phyloP scores from a whole-genome alignment of 2,113 vertebrate species.

The Elephantulus edwardii region DNA sequence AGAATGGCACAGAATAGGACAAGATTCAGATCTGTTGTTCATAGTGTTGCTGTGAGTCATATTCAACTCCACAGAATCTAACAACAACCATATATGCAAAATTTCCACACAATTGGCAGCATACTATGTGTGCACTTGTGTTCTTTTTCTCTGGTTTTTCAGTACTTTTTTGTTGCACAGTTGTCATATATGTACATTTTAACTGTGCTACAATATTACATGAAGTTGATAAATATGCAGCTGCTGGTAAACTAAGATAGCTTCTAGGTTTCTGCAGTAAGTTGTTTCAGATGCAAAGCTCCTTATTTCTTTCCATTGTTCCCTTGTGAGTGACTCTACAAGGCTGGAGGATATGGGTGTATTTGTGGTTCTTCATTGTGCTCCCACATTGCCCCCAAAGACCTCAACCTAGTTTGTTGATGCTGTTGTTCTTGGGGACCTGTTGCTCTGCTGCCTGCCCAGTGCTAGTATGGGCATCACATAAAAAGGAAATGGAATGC shows the following conservation, averaged over 20 bases:
- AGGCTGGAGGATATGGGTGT: background rate
- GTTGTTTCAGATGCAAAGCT: background rate
- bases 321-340: background rate
- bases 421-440: no score
- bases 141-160: constrained; percentile 23
- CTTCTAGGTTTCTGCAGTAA: background rate
- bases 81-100: background rate
- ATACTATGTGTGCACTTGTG: background rate
- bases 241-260: background rate
- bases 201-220: background rate
- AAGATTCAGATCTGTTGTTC: no score
- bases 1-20: no score
- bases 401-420: background rate
- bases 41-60: no score
- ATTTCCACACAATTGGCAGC: background rate
- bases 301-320: background rate
- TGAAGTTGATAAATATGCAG: background rate
- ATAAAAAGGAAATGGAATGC: no score
- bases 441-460: background rate
- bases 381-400: no score
- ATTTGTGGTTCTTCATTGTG: background rate
- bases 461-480: no score
- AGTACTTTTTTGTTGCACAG: background rate
- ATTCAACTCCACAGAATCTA: no score
- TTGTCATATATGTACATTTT: background rate